A percentile compares a stretch with the other conserved stretches of the same genome.
phyloP scores from a whole-genome alignment of 2,888 invertebrate genomes.

The Tromatobia lineatoria region DNA sequence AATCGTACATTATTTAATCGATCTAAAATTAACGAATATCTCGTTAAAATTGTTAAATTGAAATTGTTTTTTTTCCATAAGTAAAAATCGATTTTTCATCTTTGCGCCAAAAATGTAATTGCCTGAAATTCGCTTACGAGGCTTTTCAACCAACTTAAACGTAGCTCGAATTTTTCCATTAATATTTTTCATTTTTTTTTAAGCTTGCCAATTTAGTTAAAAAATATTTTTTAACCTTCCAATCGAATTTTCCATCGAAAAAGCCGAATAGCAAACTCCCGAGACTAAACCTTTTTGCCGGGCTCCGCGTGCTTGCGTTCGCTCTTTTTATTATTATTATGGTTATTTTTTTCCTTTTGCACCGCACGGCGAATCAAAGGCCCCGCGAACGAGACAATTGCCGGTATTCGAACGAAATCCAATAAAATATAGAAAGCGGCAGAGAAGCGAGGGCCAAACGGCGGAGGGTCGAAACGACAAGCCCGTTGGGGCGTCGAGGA shows the following conservation, averaged over 20 bases:
- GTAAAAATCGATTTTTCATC: no score
- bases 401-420: constrained; percentile 76
- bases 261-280: constrained; percentile 46
- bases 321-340: constrained; percentile 59
- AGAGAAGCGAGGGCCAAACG: constrained; percentile 58
- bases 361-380: constrained; percentile 69
- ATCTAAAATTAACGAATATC: neutral
- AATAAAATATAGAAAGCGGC: constrained; percentile 76
- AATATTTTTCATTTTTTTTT: neutral
- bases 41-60: no score
- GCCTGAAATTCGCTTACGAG: no score
- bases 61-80: no score
- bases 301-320: constrained; percentile 57
- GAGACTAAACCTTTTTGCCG: constrained; percentile 46
- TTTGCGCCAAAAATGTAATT: no score
- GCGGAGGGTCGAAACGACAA: constrained; percentile 73
- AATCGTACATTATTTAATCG: neutral
- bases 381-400: constrained; percentile 74
- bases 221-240: constrained; percentile 35
- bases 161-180: neutral
- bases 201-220: neutral
- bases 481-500: constrained; percentile 68
- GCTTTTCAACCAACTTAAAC: neutral
- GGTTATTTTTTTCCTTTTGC: constrained; percentile 40
- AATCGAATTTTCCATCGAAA: constrained; percentile 50